Base-by-base conservation (phyloP, 2,113 vertebrate genomes). In the Daphoenositta chrysoptera region DNA sequence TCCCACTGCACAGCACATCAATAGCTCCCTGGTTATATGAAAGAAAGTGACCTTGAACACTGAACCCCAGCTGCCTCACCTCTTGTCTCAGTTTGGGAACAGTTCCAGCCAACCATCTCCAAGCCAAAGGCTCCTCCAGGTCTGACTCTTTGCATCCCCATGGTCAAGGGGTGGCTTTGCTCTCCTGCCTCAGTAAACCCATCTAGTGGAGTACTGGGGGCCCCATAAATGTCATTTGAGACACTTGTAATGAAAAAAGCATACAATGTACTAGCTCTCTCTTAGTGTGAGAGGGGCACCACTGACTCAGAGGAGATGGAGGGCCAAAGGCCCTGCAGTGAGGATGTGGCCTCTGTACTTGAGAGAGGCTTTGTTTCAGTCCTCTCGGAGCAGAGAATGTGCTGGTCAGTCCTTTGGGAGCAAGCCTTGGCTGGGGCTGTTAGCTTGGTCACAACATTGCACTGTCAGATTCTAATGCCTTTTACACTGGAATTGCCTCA, bases 201-300 rank as follows among this genome's bases (percentile, higher is more conserved):
- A 9, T 27, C 21, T n/a, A 40, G 19, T 39, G 44, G 7, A 21
- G 53, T 72, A 2, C 27, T 35, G 13, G 8, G 4, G 21, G 35
- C 10, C 5, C 21, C 12, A 10, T 28, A 35, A 21, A 27, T 22
- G 7, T 33, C 2, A 13, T 68, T 50, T 8, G 11, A 56, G 30
- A 76, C 15, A 27, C 7, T 58, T 63, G 10, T 21, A 48, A 26
- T 61, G 14, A 30, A 42, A 85, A 73, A 77, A 80, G 2, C 27
- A 24, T 33, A 17, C 8, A 51, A 3, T 0, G 0, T 22, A 39
- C 61, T 33, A 24, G 1, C 14, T 87, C 27, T 40, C 6, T 63
- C 15, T 54, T 54, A 50, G 8, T 37, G 20, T 48, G 40, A 61
- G 51, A 54, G 42, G 11, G 7, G 12, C 11, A 37, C 23, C 37